Percentiles rank a stretch among this genome's conserved stretches.
These are phyloP conservation scores for Sebastes hubbsi DNA, from an alignment of 2,797 vertebrate genomes.

Conservation along the genomic window DNA sequence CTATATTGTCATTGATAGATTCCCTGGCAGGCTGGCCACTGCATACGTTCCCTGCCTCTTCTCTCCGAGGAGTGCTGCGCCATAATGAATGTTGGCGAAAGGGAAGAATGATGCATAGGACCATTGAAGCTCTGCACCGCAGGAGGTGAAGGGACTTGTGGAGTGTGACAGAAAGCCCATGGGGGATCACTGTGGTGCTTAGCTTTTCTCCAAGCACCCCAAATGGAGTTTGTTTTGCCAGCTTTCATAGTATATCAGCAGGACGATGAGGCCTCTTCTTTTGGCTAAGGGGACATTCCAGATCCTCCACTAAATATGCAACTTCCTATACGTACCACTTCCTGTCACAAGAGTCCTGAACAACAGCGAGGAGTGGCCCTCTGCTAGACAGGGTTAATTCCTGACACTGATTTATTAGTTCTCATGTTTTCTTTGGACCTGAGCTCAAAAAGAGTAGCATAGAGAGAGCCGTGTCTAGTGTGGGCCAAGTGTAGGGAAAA, in stretches of 20 bases:
- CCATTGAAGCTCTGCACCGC: constrained; percentile 60
- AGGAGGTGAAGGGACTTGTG: constrained; percentile 61
- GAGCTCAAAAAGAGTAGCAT: constrained; percentile 52
- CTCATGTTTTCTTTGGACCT: constrained; percentile 81
- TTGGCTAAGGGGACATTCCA: constrained; percentile 55
- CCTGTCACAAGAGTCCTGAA: constrained; percentile 62
- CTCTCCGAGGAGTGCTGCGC: constrained; percentile 60
- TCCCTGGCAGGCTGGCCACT: constrained; percentile 61
- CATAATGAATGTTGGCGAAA: constrained; percentile 67
- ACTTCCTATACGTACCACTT: constrained; percentile 69
- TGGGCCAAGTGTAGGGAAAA: constrained; percentile 39
- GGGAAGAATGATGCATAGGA: constrained; percentile 70
- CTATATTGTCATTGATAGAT: constrained; percentile 78
- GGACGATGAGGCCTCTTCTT: constrained; percentile 44
- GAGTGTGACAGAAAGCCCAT: constrained; percentile 68
- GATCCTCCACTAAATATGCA: constrained; percentile 55
- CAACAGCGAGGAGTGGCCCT: constrained; percentile 58
- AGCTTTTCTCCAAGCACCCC: constrained; percentile 42
- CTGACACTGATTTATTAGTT: constrained; percentile 73
- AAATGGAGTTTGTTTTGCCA: constrained; percentile 60
- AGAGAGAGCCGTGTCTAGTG: constrained; percentile 22
- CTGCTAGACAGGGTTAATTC: constrained; percentile 67
- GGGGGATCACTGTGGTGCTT: constrained; percentile 51
- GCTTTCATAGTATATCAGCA: constrained; percentile 43
- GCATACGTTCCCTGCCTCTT: constrained; percentile 59